Evolutionary conservation across 37 sponge, comb jelly and placozoan genomes (phyloP), one percentile per base, ranked within the genome.

Genomic region (Agelas oroides): DNA sequence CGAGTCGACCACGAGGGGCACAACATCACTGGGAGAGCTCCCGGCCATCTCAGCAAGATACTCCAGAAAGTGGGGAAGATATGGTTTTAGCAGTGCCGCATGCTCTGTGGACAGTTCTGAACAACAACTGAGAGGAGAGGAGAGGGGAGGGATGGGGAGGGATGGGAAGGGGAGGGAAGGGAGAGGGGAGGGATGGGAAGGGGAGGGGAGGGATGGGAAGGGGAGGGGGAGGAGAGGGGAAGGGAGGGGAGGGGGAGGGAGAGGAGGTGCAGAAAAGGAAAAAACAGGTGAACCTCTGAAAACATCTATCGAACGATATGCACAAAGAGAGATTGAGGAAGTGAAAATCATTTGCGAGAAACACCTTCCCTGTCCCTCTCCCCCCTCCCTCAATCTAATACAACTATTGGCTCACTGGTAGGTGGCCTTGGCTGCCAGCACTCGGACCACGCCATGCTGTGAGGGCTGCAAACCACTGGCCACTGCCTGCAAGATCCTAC

Each of bases 341-440:
- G n/a, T n/a, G n/a, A n/a, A n/a, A n/a, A n/a, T n/a, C n/a, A n/a
- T n/a, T n/a, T n/a, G n/a, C n/a, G n/a, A n/a, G n/a, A n/a, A n/a
- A n/a, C n/a, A n/a, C n/a, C n/a, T n/a, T n/a, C n/a, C n/a, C n/a
- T n/a, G n/a, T n/a, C n/a, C n/a, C n/a, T n/a, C n/a, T n/a, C n/a
- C n/a, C n/a, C n/a, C n/a, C n/a, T n/a, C n/a, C n/a, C n/a, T n/a
- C n/a, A n/a, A n/a, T n/a, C n/a, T n/a, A n/a, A n/a, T n/a, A n/a
- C n/a, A n/a, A n/a, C n/a, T n/a, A 36, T 20, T 14, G 33, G 36
- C 62, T 73, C 39, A 71, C 84, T 63, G 27, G 61, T 30, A 90
- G 8, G 64, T 52, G 15, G 94, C 75, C 79, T 84, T 87, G 20
- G 90, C 85, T 31, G 94, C 83, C 30, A 86, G 78, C 23, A 94